These are phyloP conservation scores for Drosophila triauraria DNA, from an alignment of 1,140 invertebrate species.

Conservation along the genomic window DNA sequence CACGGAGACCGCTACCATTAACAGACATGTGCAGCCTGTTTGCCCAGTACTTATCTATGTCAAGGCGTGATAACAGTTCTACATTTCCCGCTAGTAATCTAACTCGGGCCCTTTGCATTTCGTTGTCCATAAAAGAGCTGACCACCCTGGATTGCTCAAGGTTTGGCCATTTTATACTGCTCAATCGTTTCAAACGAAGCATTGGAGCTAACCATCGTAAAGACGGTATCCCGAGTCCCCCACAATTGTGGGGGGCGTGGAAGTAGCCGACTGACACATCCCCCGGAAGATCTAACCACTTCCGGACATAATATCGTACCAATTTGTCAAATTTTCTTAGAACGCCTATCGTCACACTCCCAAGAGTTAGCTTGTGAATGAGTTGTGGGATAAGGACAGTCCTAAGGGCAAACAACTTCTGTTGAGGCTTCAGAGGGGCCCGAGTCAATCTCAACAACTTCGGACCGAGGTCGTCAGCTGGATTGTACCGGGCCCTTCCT, in stretches of 20 bases:
- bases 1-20: constrained; percentile 29
- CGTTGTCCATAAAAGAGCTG: too few species aligned
- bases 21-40: constrained; percentile 19
- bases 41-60: not conserved
- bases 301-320: not conserved
- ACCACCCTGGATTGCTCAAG: not conserved
- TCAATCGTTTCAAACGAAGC: not conserved
- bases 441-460: constrained; percentile 8
- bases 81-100: constrained; percentile 2
- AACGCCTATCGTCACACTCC: too few species aligned
- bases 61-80: not conserved
- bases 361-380: too few species aligned
- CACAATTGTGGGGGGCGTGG: constrained; percentile 6
- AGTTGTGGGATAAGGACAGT: not conserved
- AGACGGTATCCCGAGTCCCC: constrained; percentile 1
- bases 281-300: constrained; percentile 12
- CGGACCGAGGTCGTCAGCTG: constrained; percentile 4
- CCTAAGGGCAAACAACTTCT: constrained; percentile 10
- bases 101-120: not conserved
- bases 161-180: constrained; percentile 3
- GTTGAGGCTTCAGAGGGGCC: constrained; percentile 7
- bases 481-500: constrained; percentile 1
- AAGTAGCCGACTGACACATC: constrained; percentile 17
- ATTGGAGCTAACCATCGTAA: constrained; percentile 1
- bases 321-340: too few species aligned